These are phyloP conservation scores for Dendrophyllia cribrosa DNA, from an alignment of 64 coral and sea anemone genomes.

Conservation along the genomic window DNA sequence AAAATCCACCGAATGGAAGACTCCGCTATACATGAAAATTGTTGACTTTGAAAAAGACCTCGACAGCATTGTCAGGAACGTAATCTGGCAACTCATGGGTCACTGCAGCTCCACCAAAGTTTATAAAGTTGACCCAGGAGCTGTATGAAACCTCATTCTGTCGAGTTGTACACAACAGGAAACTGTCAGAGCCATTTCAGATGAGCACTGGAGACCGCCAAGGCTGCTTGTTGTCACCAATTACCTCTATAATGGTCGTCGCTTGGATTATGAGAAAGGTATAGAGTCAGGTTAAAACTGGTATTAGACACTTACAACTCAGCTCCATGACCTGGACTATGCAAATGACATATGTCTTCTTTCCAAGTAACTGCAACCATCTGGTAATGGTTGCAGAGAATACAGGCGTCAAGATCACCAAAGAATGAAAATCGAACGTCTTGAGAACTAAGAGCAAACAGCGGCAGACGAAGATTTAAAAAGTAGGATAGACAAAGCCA, in stretches of 20 bases:
- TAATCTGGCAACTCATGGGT: slow-evolving; percentile 5
- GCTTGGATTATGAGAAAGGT: slow-evolving; percentile 12
- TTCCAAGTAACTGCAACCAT: neutral
- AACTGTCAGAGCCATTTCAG: neutral
- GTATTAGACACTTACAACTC: slow-evolving; percentile 43
- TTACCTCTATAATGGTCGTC: neutral
- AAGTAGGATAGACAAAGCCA: no score
- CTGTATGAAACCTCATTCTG: neutral
- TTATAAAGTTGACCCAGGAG: slow-evolving; percentile 33
- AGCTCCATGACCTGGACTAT: slow-evolving; percentile 50
- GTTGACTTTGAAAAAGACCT: slow-evolving; percentile 34
- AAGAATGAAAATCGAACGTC: slow-evolving; percentile 1
- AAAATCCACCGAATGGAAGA: slow-evolving; percentile 10
- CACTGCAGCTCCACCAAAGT: slow-evolving; percentile 34
- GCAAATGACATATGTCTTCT: slow-evolving; percentile 11
- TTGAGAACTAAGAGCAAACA: no score
- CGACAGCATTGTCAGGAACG: slow-evolving; percentile 25
- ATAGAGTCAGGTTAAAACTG: slow-evolving; percentile 35
- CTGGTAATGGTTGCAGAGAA: neutral
- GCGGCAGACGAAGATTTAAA: no score
- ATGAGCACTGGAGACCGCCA: neutral
- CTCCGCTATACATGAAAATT: neutral
- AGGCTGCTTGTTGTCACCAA: slow-evolving; percentile 28
- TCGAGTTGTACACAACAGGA: neutral
- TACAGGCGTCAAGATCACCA: slow-evolving; percentile 26